phyloP scores from a whole-genome alignment of 2,113 vertebrate species.

The Epinephelus cyanopodus region DNA sequence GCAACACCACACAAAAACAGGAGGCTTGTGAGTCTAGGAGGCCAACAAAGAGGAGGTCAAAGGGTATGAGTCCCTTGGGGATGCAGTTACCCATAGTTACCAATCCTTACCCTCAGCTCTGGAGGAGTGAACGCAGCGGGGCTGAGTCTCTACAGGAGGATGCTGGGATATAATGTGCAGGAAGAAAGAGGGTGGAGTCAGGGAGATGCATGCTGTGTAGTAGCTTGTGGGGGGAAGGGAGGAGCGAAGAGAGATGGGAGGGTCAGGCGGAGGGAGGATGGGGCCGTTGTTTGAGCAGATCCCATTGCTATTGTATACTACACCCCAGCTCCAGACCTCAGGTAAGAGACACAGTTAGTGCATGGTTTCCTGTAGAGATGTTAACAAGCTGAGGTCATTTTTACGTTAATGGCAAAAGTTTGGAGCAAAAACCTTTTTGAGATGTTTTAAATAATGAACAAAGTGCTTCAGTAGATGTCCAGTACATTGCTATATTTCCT shows the following conservation, averaged over 20 bases:
- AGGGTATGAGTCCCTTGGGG: constrained; percentile 75
- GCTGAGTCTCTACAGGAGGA: constrained; percentile 51
- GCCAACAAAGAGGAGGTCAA: constrained; percentile 74
- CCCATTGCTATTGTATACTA: constrained; percentile 50
- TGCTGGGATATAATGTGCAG: constrained; percentile 64
- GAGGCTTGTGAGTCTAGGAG: constrained; percentile 36
- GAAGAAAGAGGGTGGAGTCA: constrained; percentile 60
- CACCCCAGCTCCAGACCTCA: constrained; percentile 54
- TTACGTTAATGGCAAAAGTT: background rate
- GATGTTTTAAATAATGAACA: background rate
- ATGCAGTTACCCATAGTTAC: constrained; percentile 83
- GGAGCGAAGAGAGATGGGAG: constrained; percentile 52
- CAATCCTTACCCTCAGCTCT: constrained; percentile 40
- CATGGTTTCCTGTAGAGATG: background rate
- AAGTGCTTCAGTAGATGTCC: background rate
- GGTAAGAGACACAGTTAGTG: constrained; percentile 67
- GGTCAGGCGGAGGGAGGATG: constrained; percentile 31
- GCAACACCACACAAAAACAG: background rate
- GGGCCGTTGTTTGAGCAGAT: constrained; percentile 57
- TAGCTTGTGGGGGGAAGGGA: constrained; percentile 72
- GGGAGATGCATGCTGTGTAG: constrained; percentile 63
- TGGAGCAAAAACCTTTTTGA: background rate
- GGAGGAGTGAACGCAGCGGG: constrained; percentile 60
- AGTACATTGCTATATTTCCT: constrained; percentile 33
- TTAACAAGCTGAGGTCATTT: constrained; percentile 7